Base-by-base conservation (phyloP, 2,888 invertebrate species). In the Pandemis corylana region DNA sequence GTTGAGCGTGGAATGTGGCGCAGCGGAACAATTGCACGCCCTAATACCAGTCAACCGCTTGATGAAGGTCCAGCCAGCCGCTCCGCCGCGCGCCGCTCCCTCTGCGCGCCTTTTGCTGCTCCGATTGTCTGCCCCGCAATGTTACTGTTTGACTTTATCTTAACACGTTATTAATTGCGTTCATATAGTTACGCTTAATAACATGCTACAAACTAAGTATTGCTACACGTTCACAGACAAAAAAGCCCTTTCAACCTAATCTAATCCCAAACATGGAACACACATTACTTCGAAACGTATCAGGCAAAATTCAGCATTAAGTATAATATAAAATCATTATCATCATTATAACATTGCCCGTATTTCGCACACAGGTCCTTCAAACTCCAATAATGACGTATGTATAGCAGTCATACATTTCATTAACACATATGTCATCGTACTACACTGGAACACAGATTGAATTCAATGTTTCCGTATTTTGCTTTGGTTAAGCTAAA, bases 21-120 rank as follows among this genome's bases (percentile, higher is more conserved):
- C 86, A 83, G 88, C 85, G 87, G 89, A 93, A 93, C 94, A 93
- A 93, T 92, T 88, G 91, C 88, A 86, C 84, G 87, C 88, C 87
- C 89, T 94, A 94, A 94, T 94, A 94, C 89, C 93, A 94, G 94
- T 94, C 94, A 94, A 88, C 89, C 90, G 90, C 89, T 94, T 94
- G 94, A 94, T 92, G 92, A 90, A 93, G 94, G 94, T 94, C 87
- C 89, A 81, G 82, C 81, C 81, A 80, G 82, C 81, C 79, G 80
- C 80, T 78, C 78, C 83, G 77, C 80, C 78, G 81, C 78, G 78
- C 83, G 77, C 80, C 78, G 81, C 78, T 77, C 79, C 80, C 83
- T 80, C 79, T 71, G 73, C 81, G 82, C 82, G 81, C 86, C 84
- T 84, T 84, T 87, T 83, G 83, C 79, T 81, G 77, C 75, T 78